These are phyloP conservation scores for Silurus glanis DNA, from an alignment of 2,113 vertebrate genomes.

Conservation along the genomic window DNA sequence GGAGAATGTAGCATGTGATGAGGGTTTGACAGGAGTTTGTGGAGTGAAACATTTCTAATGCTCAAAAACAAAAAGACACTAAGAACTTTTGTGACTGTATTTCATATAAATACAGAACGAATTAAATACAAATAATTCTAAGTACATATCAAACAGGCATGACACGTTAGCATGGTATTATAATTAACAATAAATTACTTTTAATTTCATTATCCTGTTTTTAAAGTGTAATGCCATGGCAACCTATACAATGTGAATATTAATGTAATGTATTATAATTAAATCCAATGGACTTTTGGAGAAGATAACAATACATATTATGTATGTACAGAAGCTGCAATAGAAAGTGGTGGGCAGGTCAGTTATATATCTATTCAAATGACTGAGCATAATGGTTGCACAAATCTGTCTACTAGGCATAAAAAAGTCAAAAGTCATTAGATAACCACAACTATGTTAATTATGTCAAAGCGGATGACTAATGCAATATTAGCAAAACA, in stretches of 20 bases:
- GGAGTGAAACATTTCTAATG: constrained; percentile 27
- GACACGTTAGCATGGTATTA: background rate
- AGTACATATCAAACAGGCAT: background rate
- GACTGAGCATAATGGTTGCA: no score
- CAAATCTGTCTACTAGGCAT: background rate
- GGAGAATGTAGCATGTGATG: constrained; percentile 56
- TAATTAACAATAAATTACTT: no score
- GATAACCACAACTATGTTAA: background rate
- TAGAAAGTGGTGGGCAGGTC: no score
- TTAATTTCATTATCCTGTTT: background rate
- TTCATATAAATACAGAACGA: background rate
- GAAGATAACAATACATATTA: background rate
- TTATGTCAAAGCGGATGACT: background rate
- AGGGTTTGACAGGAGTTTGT: constrained; percentile 54
- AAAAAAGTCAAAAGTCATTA: background rate
- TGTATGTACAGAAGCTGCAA: background rate
- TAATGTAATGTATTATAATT: background rate
- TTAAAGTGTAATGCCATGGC: background rate
- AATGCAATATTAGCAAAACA: background rate
- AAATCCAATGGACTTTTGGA: background rate
- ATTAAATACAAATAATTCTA: background rate
- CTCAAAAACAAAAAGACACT: no score
- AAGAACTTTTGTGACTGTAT: no score
- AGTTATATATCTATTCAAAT: no score
- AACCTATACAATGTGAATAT: background rate